phyloP scores from a whole-genome alignment of 2,797 vertebrate genomes.

The Macroramphosus scolopax region DNA sequence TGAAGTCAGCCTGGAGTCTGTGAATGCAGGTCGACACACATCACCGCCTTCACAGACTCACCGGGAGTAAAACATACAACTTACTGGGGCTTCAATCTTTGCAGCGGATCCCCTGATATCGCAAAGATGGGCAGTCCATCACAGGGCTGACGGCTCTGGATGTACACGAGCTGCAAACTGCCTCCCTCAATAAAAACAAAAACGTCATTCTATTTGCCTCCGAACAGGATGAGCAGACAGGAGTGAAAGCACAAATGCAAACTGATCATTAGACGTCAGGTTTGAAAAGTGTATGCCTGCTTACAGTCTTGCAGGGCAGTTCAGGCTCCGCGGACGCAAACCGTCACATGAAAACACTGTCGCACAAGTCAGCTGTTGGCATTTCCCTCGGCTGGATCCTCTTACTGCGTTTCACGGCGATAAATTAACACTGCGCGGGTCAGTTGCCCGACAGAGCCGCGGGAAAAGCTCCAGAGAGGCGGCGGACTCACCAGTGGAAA shows the following conservation, averaged over 20 bases:
- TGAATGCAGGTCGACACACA: conserved; percentile 33
- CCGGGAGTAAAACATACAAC: conserved; percentile 49
- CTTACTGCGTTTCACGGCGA: conserved; percentile 32
- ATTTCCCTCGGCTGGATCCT: conserved; percentile 19
- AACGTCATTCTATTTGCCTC: too few relatives aligned
- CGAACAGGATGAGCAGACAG: too few relatives aligned
- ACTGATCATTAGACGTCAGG: too few relatives aligned
- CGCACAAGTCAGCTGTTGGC: conserved; percentile 60
- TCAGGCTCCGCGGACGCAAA: too few relatives aligned
- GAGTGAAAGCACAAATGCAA: too few relatives aligned
- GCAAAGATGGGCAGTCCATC: conserved; percentile 20
- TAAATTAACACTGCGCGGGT: conserved; percentile 24
- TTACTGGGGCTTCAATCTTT: conserved; percentile 15
- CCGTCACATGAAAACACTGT: conserved; percentile 44
- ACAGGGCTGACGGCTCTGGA: conserved; percentile 1
- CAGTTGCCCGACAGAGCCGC: conserved; percentile 19
- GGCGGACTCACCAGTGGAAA: conserved; percentile 61
- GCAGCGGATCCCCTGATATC: conserved; percentile 8
- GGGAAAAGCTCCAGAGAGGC: conserved; percentile 18
- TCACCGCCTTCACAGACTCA: conserved; percentile 1
- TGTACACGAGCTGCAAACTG: background rate
- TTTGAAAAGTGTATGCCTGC: too few relatives aligned
- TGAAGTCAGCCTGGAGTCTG: conserved; percentile 31
- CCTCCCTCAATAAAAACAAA: too few relatives aligned
- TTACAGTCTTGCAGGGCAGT: conserved; percentile 49